These are phyloP conservation scores for Leucoraja ocellata DNA, from an alignment of 2,797 vertebrate genomes.

Conservation along the genomic window DNA sequence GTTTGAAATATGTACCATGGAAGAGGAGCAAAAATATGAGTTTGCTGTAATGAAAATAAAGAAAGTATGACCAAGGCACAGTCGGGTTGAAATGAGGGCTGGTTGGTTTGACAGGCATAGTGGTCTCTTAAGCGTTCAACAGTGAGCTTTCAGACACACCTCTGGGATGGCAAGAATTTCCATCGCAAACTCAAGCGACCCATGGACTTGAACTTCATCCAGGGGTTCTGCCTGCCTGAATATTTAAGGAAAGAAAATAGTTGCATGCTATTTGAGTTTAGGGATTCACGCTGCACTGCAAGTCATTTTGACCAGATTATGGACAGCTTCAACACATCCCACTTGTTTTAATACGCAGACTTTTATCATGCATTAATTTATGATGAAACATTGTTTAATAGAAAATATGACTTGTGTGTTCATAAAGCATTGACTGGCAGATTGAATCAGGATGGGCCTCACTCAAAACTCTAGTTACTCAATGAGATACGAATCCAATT, in stretches of 20 bases:
- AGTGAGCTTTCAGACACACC: neutral
- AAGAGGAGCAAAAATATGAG: neutral
- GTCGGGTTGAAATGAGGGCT: neutral
- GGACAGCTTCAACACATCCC: neutral
- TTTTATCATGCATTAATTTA: neutral
- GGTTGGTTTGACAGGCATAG: neutral
- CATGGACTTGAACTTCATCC: neutral
- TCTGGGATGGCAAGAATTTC: too few species aligned
- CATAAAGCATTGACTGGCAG: neutral
- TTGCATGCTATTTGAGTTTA: neutral
- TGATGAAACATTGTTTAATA: neutral
- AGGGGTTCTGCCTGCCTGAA: neutral
- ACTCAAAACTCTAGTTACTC: neutral
- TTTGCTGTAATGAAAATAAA: neutral
- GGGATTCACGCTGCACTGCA: neutral
- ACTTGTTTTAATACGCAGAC: neutral
- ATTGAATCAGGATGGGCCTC: neutral
- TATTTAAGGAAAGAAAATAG: neutral
- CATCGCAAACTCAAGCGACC: neutral
- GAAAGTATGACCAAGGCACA: neutral
- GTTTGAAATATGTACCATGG: neutral
- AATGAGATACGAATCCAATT: neutral
- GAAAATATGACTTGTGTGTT: neutral
- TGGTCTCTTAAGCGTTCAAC: neutral
- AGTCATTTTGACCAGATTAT: neutral